Percentiles rank a stretch among this genome's conserved stretches.
These are phyloP conservation scores for Escarpia spicata DNA, from an alignment of 2,888 invertebrate genomes.

Conservation along the genomic window DNA sequence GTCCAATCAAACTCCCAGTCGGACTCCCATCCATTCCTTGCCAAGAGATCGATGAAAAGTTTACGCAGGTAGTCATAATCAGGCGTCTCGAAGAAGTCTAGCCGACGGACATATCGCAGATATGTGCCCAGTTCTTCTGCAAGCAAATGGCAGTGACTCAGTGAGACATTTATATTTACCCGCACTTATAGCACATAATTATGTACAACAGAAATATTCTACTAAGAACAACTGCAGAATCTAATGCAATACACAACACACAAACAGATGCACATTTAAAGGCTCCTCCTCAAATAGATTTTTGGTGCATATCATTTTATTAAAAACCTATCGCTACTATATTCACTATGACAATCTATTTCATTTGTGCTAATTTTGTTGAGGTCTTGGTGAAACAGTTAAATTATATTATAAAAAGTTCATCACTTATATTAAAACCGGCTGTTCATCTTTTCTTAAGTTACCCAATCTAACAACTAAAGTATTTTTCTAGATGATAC, in stretches of 20 bases:
- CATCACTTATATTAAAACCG: too few species aligned
- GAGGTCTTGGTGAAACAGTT: too few species aligned
- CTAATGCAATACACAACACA: neutral
- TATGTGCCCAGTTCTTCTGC: conserved; percentile 98
- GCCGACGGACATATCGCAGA: conserved; percentile 91
- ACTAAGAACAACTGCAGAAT: neutral
- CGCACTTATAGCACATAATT: neutral
- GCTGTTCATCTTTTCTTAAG: too few species aligned
- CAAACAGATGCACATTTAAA: too few species aligned
- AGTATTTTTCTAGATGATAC: neutral
- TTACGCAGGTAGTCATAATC: conserved; percentile 98
- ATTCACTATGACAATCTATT: too few species aligned
- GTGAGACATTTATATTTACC: neutral
- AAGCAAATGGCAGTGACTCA: conserved; percentile 67
- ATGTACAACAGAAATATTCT: neutral
- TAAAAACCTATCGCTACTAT: too few species aligned
- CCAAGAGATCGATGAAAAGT: conserved; percentile 79
- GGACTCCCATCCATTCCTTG: conserved; percentile 60
- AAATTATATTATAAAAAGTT: neutral
- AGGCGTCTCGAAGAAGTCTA: conserved; percentile 99
- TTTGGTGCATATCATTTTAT: too few species aligned
- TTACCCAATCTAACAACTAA: too few species aligned
- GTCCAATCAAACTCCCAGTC: conserved; percentile 66
- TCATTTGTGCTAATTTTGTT: too few species aligned
- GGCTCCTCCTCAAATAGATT: too few species aligned